Percentiles rank a stretch among this genome's conserved stretches.
phyloP scores from a whole-genome alignment of 2,113 vertebrate genomes.

The Ptilonorhynchus violaceus region DNA sequence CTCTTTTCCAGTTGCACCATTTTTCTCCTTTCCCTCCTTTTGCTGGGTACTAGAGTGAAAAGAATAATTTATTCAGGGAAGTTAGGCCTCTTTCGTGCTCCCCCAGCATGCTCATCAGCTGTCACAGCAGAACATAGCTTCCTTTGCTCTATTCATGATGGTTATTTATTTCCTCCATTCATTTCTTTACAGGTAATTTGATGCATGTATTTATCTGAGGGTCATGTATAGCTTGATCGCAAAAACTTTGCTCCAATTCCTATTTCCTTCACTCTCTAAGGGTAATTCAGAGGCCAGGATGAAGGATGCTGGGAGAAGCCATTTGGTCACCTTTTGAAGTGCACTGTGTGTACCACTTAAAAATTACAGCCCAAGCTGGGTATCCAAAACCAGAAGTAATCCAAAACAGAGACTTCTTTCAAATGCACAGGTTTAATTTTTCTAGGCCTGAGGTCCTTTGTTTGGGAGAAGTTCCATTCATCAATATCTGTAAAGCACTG shows the following conservation, averaged over 20 bases:
- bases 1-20: background rate
- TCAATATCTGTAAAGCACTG: background rate
- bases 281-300: background rate
- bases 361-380: background rate
- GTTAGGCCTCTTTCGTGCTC: background rate
- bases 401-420: constrained; percentile 18
- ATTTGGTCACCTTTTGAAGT: background rate
- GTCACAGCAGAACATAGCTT: background rate
- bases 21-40: background rate
- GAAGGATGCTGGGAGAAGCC: background rate
- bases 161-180: background rate
- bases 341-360: background rate
- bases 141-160: background rate
- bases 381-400: background rate
- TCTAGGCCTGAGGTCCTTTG: background rate
- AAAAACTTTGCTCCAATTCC: background rate
- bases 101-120: background rate
- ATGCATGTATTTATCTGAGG: background rate
- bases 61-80: background rate
- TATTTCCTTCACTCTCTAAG: background rate
- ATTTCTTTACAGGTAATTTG: background rate
- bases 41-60: background rate
- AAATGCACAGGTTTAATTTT: background rate
- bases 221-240: background rate
- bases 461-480: background rate